Conservation (phyloP, 1,140 invertebrate genomes). For the Aporrectodea caliginosa region DNA sequence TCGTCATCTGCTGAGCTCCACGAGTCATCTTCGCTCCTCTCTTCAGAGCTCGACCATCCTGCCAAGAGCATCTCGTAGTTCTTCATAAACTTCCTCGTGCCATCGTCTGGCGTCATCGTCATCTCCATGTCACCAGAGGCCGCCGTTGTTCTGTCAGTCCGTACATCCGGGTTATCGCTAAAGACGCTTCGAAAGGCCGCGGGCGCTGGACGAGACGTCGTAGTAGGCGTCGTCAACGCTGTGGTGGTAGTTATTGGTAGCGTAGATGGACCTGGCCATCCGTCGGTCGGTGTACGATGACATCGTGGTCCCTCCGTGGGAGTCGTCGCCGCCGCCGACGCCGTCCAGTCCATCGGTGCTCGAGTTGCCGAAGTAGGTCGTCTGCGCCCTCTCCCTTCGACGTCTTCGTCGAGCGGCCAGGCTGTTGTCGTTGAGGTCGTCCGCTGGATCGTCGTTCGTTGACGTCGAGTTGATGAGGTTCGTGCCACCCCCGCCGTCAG, state of each 20-base stretch:
- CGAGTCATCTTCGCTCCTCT: neutral
- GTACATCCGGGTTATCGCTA: neutral
- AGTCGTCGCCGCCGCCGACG: neutral
- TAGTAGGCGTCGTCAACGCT: neutral
- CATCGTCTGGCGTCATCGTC: neutral
- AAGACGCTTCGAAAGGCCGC: neutral
- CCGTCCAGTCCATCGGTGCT: neutral
- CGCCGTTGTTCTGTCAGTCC: neutral
- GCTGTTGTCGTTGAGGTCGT: conserved; percentile 58
- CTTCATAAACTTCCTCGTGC: neutral
- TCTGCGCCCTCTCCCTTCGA: conserved; percentile 22
- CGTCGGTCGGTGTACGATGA: neutral
- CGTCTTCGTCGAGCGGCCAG: conserved; percentile 25
- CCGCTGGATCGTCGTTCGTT: conserved; percentile 54
- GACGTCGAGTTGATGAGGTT: neutral
- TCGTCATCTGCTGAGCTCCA: neutral
- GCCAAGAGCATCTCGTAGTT: neutral
- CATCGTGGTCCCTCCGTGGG: neutral
- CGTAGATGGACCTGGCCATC: neutral
- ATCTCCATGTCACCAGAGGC: neutral
- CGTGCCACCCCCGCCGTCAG: conserved; percentile 29
- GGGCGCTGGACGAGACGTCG: neutral
- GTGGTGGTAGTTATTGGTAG: neutral
- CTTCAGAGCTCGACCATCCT: neutral
- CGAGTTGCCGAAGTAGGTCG: conserved; percentile 10